A percentile compares a stretch with the other conserved stretches of the same genome.
Evolutionary conservation across 2,797 vertebrate species (phyloP).

Genomic region (Todus mexicanus): DNA sequence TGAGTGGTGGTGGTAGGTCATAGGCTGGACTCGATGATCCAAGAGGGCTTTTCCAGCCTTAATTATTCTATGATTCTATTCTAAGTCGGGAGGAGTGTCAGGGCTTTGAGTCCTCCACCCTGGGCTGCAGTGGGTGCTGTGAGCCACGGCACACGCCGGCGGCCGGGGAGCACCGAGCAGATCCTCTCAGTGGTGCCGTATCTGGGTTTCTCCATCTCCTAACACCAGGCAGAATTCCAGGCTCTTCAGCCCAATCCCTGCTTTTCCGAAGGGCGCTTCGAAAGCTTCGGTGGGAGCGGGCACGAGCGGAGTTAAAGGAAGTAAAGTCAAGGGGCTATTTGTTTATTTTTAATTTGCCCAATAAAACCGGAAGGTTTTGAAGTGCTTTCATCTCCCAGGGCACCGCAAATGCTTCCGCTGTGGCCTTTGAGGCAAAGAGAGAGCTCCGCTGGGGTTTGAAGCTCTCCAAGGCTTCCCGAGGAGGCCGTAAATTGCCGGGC

Average conservation of each 20-base stretch:
- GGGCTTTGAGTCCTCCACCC: background rate
- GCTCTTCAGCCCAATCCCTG: background rate
- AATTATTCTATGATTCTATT: too few relatives aligned
- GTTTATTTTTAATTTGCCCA: constrained; percentile 5
- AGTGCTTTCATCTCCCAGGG: constrained; percentile 1
- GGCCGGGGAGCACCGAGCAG: too few relatives aligned
- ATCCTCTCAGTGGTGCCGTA: rapidly evolving
- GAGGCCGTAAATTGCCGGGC: background rate
- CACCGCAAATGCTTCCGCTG: background rate
- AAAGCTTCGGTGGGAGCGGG: background rate
- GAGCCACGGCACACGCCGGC: too few relatives aligned
- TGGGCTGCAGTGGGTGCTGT: background rate
- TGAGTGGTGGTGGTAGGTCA: too few relatives aligned
- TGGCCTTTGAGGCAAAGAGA: constrained; percentile 8
- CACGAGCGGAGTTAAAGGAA: background rate
- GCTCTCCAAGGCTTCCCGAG: constrained; percentile 2
- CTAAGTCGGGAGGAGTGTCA: background rate
- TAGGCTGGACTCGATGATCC: too few relatives aligned
- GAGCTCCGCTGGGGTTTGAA: constrained; percentile 10
- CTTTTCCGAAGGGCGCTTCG: background rate
- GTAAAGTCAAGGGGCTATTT: background rate
- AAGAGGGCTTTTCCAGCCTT: too few relatives aligned
- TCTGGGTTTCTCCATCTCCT: background rate
- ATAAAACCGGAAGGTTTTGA: background rate
- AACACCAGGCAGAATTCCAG: background rate